These are phyloP conservation scores for Semaprochilodus insignis DNA, from an alignment of 2,797 vertebrate genomes.

Conservation along the genomic window DNA sequence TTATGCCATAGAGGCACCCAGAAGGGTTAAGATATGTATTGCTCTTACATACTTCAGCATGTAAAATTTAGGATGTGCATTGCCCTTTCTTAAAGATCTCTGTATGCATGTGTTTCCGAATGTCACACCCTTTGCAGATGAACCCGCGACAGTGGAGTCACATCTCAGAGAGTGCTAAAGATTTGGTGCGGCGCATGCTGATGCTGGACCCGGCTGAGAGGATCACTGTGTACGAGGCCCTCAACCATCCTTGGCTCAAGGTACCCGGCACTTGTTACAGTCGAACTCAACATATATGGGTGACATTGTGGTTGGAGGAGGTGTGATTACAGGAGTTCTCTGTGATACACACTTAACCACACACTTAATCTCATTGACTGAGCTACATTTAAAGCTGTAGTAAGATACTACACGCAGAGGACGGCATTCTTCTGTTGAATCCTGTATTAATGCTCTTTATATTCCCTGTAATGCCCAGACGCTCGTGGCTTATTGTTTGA, in stretches of 20 bases:
- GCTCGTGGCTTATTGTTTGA: too few relatives aligned
- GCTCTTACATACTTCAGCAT: too few relatives aligned
- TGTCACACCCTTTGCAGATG: constrained; percentile 79
- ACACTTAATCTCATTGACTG: too few relatives aligned
- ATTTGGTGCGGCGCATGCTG: constrained; percentile 97
- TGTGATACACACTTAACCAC: too few relatives aligned
- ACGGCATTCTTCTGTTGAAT: too few relatives aligned
- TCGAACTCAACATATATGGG: background rate
- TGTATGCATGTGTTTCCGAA: background rate
- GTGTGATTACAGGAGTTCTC: background rate
- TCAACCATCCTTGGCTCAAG: constrained; percentile 99
- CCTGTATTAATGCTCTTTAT: too few relatives aligned
- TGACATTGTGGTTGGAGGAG: background rate
- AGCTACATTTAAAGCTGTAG: too few relatives aligned
- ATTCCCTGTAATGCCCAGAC: too few relatives aligned
- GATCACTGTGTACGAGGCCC: constrained; percentile 98
- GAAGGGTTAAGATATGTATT: too few relatives aligned
- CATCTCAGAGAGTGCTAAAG: constrained; percentile 99
- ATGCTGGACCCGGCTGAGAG: constrained; percentile 98
- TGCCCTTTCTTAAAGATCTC: background rate
- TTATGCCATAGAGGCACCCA: too few relatives aligned
- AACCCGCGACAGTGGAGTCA: constrained; percentile 98
- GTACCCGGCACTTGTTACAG: constrained; percentile 62
- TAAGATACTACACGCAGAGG: too few relatives aligned
- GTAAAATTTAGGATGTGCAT: background rate